Base-by-base conservation (phyloP, 1,140 invertebrate species). In the Drosophila aff. region DNA sequence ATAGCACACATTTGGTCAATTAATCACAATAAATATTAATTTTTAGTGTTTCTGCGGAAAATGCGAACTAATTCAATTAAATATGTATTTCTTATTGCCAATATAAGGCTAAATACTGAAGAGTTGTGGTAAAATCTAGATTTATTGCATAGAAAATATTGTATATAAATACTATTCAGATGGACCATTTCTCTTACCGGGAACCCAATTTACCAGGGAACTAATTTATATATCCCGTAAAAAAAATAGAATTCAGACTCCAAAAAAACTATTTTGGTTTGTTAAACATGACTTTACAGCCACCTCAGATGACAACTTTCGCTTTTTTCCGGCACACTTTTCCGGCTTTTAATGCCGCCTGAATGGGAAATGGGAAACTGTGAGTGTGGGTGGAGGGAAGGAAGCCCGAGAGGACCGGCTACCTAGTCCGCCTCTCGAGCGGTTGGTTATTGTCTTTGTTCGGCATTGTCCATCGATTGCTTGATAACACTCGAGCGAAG, bases 401-500 rank as follows among this genome's bases (percentile, higher is more conserved):
- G 73, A 78, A 69, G 9, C 18, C 36, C 58, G 44, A 59, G 72
- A 62, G 63, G 66, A 55, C 64, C 31, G 13, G 21, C 47, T 38
- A 38, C 23, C 21, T 61, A 43, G 28, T 52, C 52, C 47, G 46
- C 8, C 47, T 31, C 31, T 60, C 38, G 53, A 40, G 36, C 58
- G 28, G 41, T 16, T 57, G 63, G 65, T 69, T 60, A 82, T 79
- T 76, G 76, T 76, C 66, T 72, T 80, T 79, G 83, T 89, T 67
- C 71, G 67, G 83, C 71, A 73, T 74, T 83, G 83, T 87, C 83
- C 84, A 89, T 89, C 74, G 85, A 87, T 82, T 89, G 85, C 84
- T 81, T 49, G 81, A 87, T 82, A 89, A 83, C 84, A 81, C 84
- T 89, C 82, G 85, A 81, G 64, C 74, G 66, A 73, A 71, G 57